These are phyloP conservation scores for Sitobion miscanthi DNA, from an alignment of 1,140 invertebrate genomes.

Conservation along the genomic window DNA sequence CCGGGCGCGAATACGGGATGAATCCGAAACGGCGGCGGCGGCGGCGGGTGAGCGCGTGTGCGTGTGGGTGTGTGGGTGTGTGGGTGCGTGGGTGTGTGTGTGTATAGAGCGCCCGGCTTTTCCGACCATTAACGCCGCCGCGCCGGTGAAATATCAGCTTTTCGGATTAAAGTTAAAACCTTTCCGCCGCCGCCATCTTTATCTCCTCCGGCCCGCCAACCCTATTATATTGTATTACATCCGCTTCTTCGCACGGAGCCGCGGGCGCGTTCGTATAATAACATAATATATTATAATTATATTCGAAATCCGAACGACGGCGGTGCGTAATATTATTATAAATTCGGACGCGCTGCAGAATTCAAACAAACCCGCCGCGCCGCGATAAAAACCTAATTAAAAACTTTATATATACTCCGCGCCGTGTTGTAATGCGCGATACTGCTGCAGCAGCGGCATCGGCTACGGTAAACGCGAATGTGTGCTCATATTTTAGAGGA, in stretches of 20 bases:
- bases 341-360: not conserved
- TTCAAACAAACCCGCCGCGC: not conserved
- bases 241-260: too few relatives aligned
- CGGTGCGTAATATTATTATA: not conserved
- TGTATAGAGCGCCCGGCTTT: not conserved
- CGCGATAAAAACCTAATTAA: constrained; percentile 27
- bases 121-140: constrained; percentile 47
- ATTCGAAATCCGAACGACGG: not conserved
- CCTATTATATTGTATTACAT: not conserved
- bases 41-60: too few relatives aligned
- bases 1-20: constrained; percentile 48
- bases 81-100: not conserved
- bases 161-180: constrained; percentile 56
- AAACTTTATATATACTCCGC: not conserved
- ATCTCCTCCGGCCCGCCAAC: not conserved
- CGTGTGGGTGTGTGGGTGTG: too few relatives aligned
- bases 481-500: not conserved
- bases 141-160: constrained; percentile 50
- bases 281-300: constrained; percentile 8
- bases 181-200: constrained; percentile 12
- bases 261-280: not conserved
- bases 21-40: not conserved
- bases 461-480: not conserved
- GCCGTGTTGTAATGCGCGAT: not conserved
- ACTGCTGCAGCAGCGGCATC: not conserved